Percentiles rank a stretch among this genome's conserved stretches.
phyloP scores from a whole-genome alignment of 2,797 vertebrate genomes.

The Lacerta agilis region DNA sequence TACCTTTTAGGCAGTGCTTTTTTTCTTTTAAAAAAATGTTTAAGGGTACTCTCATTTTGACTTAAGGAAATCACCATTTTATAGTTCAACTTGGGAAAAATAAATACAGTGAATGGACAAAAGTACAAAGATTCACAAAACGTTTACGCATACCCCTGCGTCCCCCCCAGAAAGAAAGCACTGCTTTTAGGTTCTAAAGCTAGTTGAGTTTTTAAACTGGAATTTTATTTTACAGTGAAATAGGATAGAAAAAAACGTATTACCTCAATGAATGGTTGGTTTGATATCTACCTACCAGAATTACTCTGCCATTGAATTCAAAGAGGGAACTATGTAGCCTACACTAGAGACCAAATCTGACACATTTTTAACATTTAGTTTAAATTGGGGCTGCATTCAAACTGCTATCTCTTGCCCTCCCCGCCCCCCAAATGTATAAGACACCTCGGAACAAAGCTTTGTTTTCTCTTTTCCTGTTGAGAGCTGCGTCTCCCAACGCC shows the following conservation, averaged over 20 bases:
- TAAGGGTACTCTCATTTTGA: too few relatives aligned
- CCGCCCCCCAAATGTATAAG: background rate
- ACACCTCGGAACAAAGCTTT: conserved; percentile 38
- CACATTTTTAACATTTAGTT: conserved; percentile 7
- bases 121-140: too few relatives aligned
- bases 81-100: too few relatives aligned
- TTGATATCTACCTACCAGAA: background rate
- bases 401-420: background rate
- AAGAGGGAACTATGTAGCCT: background rate
- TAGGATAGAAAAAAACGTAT: conserved; percentile 11
- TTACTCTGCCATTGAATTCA: background rate
- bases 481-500: background rate
- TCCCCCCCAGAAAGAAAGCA: too few relatives aligned
- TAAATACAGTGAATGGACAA: too few relatives aligned
- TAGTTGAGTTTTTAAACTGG: background rate
- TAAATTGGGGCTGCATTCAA: conserved; percentile 28
- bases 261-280: background rate
- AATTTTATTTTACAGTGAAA: background rate
- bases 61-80: too few relatives aligned
- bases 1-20: background rate
- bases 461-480: conserved; percentile 2
- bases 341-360: background rate
- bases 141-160: too few relatives aligned
- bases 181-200: background rate
- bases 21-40: too few relatives aligned